Percentiles rank a stretch among this genome's conserved stretches.
These are phyloP conservation scores for Reticulitermes speratus DNA, from an alignment of 1,140 invertebrate genomes.

Conservation along the genomic window DNA sequence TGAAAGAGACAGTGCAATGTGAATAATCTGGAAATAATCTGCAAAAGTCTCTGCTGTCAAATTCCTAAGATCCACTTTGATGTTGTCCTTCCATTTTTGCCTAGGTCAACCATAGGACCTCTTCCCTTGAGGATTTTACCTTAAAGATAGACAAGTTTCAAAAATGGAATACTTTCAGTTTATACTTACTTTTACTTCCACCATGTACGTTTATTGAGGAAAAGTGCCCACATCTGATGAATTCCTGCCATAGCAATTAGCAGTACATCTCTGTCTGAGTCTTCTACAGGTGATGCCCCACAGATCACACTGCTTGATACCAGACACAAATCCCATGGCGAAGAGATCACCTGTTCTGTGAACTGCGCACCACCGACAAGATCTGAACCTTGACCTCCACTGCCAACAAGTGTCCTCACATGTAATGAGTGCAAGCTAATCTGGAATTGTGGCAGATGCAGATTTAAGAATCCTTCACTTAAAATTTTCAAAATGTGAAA, in stretches of 20 bases:
- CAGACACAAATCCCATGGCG: constrained; percentile 82
- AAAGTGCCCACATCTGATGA: constrained; percentile 92
- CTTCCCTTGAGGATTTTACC: too few species aligned
- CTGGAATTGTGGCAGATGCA: constrained; percentile 40
- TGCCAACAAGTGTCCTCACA: constrained; percentile 78
- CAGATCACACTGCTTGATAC: not conserved
- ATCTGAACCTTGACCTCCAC: constrained; percentile 62
- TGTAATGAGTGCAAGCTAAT: constrained; percentile 63
- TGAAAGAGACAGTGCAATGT: not conserved
- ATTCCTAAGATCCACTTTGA: too few species aligned
- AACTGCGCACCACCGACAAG: not conserved
- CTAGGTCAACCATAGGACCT: too few species aligned
- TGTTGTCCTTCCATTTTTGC: too few species aligned
- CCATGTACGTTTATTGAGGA: constrained; percentile 76
- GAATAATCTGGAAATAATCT: not conserved
- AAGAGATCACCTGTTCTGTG: constrained; percentile 69
- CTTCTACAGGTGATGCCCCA: constrained; percentile 28
- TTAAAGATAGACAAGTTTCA: too few species aligned
- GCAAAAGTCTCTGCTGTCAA: too few species aligned
- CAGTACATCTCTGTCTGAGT: not conserved
- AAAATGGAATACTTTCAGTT: too few species aligned
- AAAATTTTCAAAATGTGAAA: too few species aligned
- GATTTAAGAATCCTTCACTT: too few species aligned
- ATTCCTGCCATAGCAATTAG: constrained; percentile 89
- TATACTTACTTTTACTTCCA: constrained; percentile 65